A percentile compares a stretch with the other conserved stretches of the same genome.
These are phyloP conservation scores for Perodicticus potto DNA, from an alignment of 2,797 vertebrate species.

Conservation along the genomic window DNA sequence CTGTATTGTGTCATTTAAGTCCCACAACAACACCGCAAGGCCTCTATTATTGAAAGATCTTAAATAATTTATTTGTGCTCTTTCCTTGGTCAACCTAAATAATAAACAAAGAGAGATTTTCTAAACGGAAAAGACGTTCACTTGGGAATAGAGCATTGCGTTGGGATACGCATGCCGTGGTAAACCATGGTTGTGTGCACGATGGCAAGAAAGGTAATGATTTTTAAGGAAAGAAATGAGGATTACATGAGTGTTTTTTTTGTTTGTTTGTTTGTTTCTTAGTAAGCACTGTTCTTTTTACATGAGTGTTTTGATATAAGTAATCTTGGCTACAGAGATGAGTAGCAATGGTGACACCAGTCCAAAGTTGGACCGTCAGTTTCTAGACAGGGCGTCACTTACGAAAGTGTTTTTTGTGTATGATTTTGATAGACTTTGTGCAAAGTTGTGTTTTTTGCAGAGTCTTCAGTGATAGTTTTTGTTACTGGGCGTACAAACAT, in stretches of 20 bases:
- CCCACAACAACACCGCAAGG: background rate
- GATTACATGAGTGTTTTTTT: background rate
- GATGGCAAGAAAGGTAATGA: background rate
- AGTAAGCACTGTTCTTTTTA: too few relatives aligned
- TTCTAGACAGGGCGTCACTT: background rate
- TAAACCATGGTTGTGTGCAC: background rate
- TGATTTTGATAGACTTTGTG: background rate
- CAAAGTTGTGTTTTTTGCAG: background rate
- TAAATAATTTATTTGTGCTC: slow-evolving; percentile 16
- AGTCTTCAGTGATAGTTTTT: background rate
- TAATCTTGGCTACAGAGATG: background rate
- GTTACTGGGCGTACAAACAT: background rate
- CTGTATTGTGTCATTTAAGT: background rate
- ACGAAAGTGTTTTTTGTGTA: background rate
- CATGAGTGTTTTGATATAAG: background rate
- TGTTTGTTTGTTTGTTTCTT: too few relatives aligned
- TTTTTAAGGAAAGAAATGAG: background rate
- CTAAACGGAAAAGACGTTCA: background rate
- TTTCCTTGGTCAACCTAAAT: background rate
- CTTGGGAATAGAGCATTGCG: background rate
- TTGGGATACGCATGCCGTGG: background rate
- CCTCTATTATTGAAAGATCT: background rate
- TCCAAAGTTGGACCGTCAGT: background rate
- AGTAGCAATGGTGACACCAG: background rate
- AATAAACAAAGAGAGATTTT: background rate